Evolutionary conservation across 2,113 vertebrate species (phyloP), one percentile per base, ranked within the genome.

Genomic region (Mastomys natalensis): DNA sequence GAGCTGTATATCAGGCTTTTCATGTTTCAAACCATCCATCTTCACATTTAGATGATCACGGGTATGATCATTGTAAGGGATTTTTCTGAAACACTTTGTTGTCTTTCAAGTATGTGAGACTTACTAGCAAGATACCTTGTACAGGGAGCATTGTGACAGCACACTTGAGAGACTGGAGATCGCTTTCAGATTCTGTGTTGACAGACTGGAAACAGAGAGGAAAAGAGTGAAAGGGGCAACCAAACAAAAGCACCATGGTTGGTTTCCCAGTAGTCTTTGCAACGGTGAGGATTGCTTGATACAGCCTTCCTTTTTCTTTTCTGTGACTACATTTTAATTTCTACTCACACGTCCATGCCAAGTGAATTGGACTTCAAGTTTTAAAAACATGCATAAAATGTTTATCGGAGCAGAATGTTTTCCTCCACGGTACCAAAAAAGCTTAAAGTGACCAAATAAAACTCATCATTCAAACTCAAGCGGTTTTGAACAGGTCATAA

Each of bases 401-500:
- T 73, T 95, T 92, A 89, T 91, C 84, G 88, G 81, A 89, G n/a
- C 66, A 95, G 88, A 94, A 86, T 77, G 6, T 82, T 92, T 96
- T 92, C 51, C 53, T 90, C 19, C 3, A 62, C 16, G 76, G 19
- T 45, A 96, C 51, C 53, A 82, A 93, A 94, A 74, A 96, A 93
- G 19, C 51, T 95, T 53, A 48, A 95, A 95, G 40, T 95, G 55
- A 78, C 60, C 87, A 97, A 92, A 95, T 97, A 81, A 90, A 97
- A 96, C 84, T 93, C 90, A 94, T 89, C 86, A 95, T 93, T 97
- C 73, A 74, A 86, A 90, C 66, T 96, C 66, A 93, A 97, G 90
- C 92, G 85, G 89, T 87, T 96, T 92, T 96, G 94, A 97, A 95
- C 95, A 95, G 96, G 80, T 92, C 77, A 45, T 93, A 97, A 95